Percentiles rank a stretch among this genome's conserved stretches.
These are phyloP conservation scores for Brachyhypopomus occidentalis DNA, from an alignment of 2,113 vertebrate genomes.

Conservation along the genomic window DNA sequence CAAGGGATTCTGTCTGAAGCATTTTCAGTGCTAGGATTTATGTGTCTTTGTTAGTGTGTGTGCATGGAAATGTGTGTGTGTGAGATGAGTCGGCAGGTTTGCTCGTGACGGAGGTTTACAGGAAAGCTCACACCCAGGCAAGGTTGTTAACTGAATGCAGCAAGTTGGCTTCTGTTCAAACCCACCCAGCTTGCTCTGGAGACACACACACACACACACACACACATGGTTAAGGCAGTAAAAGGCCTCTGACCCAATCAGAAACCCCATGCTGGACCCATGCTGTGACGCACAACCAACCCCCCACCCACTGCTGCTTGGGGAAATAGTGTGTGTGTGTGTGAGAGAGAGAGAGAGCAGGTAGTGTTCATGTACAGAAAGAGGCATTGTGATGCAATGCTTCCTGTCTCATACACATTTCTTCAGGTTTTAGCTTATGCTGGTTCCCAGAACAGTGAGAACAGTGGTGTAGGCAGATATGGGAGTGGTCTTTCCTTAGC, in stretches of 20 bases:
- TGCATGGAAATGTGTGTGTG: not conserved
- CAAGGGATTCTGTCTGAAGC: too few species aligned
- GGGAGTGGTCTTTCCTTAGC: too few species aligned
- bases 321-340: not conserved
- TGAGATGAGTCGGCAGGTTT: constrained; percentile 35
- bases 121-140: not conserved
- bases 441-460: not conserved
- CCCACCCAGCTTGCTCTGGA: constrained; percentile 12
- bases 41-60: too few species aligned
- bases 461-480: not conserved
- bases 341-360: not conserved
- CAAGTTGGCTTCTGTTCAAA: constrained; percentile 21
- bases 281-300: constrained; percentile 8
- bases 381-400: not conserved
- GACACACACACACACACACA: not conserved
- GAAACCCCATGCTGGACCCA: not conserved
- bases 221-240: not conserved
- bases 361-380: not conserved
- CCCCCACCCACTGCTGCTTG: not conserved
- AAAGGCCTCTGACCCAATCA: not conserved
- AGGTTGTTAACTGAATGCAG: not conserved
- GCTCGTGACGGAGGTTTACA: constrained; percentile 14
- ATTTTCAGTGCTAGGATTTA: too few species aligned
- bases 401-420: constrained; percentile 20
- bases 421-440: not conserved